Base-by-base conservation (phyloP, 2,888 invertebrate species). In the Pyrrhosoma nymphula region DNA sequence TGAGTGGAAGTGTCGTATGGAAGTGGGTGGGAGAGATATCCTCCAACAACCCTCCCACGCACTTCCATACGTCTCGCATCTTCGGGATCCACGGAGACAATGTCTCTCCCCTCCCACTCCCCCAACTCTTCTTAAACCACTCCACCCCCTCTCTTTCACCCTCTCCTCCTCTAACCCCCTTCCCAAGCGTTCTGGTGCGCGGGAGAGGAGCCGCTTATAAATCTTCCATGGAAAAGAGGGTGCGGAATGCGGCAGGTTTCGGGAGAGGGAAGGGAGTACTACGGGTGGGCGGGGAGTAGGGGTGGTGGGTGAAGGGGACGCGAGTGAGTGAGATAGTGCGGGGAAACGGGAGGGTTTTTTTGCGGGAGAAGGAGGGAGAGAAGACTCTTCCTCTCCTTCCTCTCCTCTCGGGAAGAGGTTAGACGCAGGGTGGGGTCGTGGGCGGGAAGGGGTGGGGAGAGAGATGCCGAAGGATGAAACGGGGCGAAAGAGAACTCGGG, bases 21-120 rank as follows among this genome's bases (percentile, higher is more conserved):
- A n/a, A 82, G 82, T 35, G 35, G 82, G 82, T 16, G 63, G 63
- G n/a, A 47, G 93, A 69, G 47, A 26, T 4, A 47, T 18, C 63
- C 23, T 16, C 47, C n/a, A 18, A 56, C 75, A n/a, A 60, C 82
- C 56, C 56, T 82, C 95, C 95, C 39, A 56, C 23, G 30, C 93
- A 56, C 35, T 91, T 93, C 95, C 95, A 95, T 95, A 69, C 75
- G 95, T 93, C 95, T 93, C 90, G 82, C 95, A 90, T 95, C 95
- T 95, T 91, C 82, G 93, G 56, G 63, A 95, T 90, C 90, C 95
- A 95, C 95, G 95, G 95, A 95, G 60, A 95, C 95, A 95, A 95
- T 95, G 95, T 88, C 75, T 82, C 39, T 82, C 95, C 35, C 88
- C 60, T 90, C 35, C 55, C 88, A 47, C 88, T 90, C 60, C 35